Evolutionary conservation across 2,113 vertebrate species (phyloP).

Genomic region (Hemibagrus wyckioides): DNA sequence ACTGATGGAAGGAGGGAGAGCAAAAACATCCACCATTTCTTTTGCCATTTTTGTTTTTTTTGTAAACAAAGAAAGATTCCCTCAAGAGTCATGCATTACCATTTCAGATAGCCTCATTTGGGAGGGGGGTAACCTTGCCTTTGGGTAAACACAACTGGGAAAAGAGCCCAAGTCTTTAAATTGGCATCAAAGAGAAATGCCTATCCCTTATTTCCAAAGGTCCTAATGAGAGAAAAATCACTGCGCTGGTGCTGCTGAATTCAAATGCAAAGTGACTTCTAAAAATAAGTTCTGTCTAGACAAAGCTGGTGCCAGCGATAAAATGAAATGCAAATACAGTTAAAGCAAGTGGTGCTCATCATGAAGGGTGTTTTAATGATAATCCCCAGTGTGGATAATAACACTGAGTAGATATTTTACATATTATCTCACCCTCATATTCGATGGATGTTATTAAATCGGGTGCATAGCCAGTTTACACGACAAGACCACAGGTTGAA

Average conservation of each 20-base stretch:
- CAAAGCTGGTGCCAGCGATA: conserved; percentile 52
- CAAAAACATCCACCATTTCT: conserved; percentile 65
- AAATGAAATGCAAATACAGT: conserved; percentile 53
- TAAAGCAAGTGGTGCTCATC: conserved; percentile 27
- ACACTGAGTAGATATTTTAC: neutral
- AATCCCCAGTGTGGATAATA: conserved; percentile 5
- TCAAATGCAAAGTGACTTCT: conserved; percentile 47
- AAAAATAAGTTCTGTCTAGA: conserved; percentile 58
- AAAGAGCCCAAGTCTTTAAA: conserved; percentile 42
- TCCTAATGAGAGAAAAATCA: conserved; percentile 40
- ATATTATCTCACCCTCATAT: neutral
- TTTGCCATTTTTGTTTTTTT: conserved; percentile 70
- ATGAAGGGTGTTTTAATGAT: conserved; percentile 28
- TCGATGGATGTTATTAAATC: neutral
- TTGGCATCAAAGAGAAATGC: conserved; percentile 34
- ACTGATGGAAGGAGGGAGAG: conserved; percentile 47
- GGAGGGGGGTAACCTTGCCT: conserved; percentile 44
- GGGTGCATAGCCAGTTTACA: neutral
- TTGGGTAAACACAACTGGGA: conserved; percentile 51
- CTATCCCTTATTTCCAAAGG: conserved; percentile 41
- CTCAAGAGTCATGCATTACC: conserved; percentile 64
- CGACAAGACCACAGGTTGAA: too few relatives aligned
- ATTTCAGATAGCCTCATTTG: conserved; percentile 59
- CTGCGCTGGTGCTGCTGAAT: conserved; percentile 44
- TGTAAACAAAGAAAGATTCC: conserved; percentile 71